These are phyloP conservation scores for Eudasyphora cyanicolor DNA, from an alignment of 2,888 invertebrate species.

Conservation along the genomic window DNA sequence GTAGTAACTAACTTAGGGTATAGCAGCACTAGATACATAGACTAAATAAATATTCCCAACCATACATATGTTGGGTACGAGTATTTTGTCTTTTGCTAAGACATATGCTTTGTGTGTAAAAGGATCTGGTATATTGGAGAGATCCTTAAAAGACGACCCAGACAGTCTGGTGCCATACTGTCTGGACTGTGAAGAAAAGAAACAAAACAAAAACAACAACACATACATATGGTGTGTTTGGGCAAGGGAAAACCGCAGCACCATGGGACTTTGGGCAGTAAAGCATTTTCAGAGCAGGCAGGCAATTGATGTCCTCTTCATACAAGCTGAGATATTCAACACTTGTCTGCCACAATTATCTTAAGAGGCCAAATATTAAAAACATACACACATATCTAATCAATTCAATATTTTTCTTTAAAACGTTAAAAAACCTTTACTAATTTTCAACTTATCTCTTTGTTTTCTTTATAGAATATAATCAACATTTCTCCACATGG, in stretches of 20 bases:
- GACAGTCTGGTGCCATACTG: constrained; percentile 68
- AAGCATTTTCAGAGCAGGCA: neutral
- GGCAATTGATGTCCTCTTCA: neutral
- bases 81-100: constrained; percentile 9
- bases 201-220: too few relatives aligned
- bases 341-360: too few relatives aligned
- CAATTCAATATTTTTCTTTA: neutral
- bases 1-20: constrained; percentile 63
- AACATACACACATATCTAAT: too few relatives aligned
- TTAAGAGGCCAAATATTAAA: too few relatives aligned
- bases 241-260: constrained; percentile 49
- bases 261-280: neutral
- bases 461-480: constrained; percentile 73
- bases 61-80: constrained; percentile 43
- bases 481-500: constrained; percentile 75
- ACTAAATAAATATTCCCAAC: constrained; percentile 40
- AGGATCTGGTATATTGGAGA: constrained; percentile 65
- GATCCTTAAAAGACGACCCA: constrained; percentile 30
- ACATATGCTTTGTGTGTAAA: constrained; percentile 67
- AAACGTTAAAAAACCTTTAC: neutral
- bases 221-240: constrained; percentile 3
- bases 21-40: constrained; percentile 20
- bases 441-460: neutral
- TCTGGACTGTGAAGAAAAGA: constrained; percentile 57
- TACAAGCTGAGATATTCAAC: neutral